Evolutionary conservation across 2,888 invertebrate genomes (phyloP), one percentile per base, ranked within the genome.

Genomic region (Drosophila eohydei): DNA sequence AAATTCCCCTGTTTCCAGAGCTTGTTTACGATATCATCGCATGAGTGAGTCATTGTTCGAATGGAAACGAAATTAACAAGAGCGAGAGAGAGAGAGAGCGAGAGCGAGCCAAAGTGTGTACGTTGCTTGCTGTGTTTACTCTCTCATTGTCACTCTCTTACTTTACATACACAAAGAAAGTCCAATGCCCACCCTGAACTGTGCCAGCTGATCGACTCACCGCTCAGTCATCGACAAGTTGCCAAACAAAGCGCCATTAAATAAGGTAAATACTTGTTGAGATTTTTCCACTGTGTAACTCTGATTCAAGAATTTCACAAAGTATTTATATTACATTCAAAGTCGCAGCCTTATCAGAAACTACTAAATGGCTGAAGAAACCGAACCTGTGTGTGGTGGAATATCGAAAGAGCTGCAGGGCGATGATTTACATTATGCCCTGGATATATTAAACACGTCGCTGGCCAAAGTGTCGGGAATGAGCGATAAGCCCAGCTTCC

Each of bases 171-270:
- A 79, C 80, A 75, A 75, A 60, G 75, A 46, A 56, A 21, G 26
- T 32, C 16, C 7, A 67, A 40, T 43, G 50, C 56, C 51, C n/a
- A 57, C 36, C 44, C 60, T 54, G 56, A 58, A 66, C 55, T 51
- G 38, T 44, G 44, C 50, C 26, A 38, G 28, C 32, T 63, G 69
- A 40, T 41, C 14, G 62, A 41, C n/a, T 51, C 52, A n/a, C 28
- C 16, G 56, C 34, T 69, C 80, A 69, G 70, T 56, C 80, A 61
- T 55, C 64, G 76, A 30, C n/a, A 69, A 28, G 60, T 64, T 34
- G 16, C n/a, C 57, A 75, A 80, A 64, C 80, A 69, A 69, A 75
- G 76, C 75, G 36, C 55, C 55, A 28, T 74, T 54, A 26, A 59
- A 16, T 32, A 40, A 28, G 30, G 16, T 28, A 44, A 41, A 43